Evolutionary conservation across 2,888 invertebrate species (phyloP), one percentile per base, ranked within the genome.

Genomic region (Andrena bucephala): DNA sequence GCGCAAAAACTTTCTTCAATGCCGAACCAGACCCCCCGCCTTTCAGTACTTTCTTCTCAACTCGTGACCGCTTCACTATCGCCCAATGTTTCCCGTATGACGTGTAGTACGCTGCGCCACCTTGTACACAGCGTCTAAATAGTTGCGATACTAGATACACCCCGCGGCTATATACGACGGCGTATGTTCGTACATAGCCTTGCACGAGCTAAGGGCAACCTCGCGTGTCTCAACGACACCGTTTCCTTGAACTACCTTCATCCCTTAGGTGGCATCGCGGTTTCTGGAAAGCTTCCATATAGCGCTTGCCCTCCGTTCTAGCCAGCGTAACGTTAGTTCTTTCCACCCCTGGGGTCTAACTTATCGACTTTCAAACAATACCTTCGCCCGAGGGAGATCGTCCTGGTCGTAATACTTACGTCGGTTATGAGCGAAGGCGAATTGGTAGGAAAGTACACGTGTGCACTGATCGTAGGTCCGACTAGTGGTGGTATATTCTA

Each of bases 341-440:
- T 67, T 29, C 13, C n/a, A 29, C 31, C 63, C 63, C 42, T n/a
- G 67, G 79, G 68, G 83, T 62, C 57, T 67, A 69, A 86, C 81
- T 83, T 87, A 88, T 87, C 87, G 83, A 88, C 88, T 88, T 83
- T 63, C 81, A 88, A 86, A 85, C 87, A 86, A 88, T 85, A 85
- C 73, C 86, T 69, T 72, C 31, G 50, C 77, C 77, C 77, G 50
- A 60, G 60, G 79, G 69, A 66, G 74, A 69, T 54, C 69, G 57
- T 48, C 77, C 78, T 81, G 72, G 77, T 80, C 69, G 29, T 68
- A 60, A 80, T 77, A 77, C 82, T 84, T 87, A 84, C 79, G 74
- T 77, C 33, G 68, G 59, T 78, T 86, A 81, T 65, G 71, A 73
- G 62, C 54, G 31, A 52, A 31, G 60, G 24, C 59, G 24, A 59